Evolutionary conservation across 1,140 invertebrate genomes (phyloP).

Genomic region (Drosophila nigromelanica): DNA sequence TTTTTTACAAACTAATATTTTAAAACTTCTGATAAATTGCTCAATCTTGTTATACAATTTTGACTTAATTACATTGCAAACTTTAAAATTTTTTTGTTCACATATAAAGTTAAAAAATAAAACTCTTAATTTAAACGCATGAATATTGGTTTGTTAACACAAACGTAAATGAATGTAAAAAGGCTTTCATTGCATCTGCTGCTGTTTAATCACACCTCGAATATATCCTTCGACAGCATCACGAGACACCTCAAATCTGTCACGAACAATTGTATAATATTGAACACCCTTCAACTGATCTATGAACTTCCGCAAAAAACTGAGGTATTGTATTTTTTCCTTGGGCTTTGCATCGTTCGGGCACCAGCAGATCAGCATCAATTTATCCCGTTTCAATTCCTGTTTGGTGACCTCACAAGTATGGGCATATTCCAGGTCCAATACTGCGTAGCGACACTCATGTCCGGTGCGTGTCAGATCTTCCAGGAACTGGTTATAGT

Average conservation of each 20-base stretch:
- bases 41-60: not conserved
- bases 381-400: slow-evolving; percentile 9
- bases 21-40: not conserved
- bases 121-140: not conserved
- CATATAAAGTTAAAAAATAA: not conserved
- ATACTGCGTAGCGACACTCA: slow-evolving; percentile 35
- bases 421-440: slow-evolving; percentile 33
- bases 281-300: slow-evolving; percentile 21
- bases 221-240: slow-evolving; percentile 5
- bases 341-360: slow-evolving; percentile 19
- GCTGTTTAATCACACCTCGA: not conserved
- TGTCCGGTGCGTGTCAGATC: slow-evolving; percentile 28
- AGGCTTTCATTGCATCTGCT: not conserved
- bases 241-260: slow-evolving; percentile 14
- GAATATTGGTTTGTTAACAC: not conserved
- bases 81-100: not conserved
- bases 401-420: slow-evolving; percentile 23
- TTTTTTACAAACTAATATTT: not conserved
- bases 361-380: slow-evolving; percentile 38
- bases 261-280: slow-evolving; percentile 18
- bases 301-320: slow-evolving; percentile 23
- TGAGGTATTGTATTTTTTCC: slow-evolving; percentile 24
- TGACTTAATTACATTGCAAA: not conserved
- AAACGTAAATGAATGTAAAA: not conserved
- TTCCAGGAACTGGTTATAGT: slow-evolving; percentile 22